Evolutionary conservation across 2,888 invertebrate species (phyloP).

Genomic region (Philopedon plagiatum): DNA sequence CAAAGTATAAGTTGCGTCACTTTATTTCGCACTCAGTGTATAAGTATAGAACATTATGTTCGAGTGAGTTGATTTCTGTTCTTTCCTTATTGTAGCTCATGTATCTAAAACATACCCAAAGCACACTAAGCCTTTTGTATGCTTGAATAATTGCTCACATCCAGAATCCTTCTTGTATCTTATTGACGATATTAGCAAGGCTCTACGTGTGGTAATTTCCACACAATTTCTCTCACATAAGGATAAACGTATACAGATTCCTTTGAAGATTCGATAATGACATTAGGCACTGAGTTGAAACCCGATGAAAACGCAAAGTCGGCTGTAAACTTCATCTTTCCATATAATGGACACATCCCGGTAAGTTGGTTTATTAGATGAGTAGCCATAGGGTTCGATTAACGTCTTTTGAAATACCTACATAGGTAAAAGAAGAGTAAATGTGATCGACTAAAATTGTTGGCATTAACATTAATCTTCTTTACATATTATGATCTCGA

Average conservation of each 20-base stretch:
- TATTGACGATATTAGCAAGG: slow-evolving; percentile 9
- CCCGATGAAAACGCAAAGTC: slow-evolving; percentile 12
- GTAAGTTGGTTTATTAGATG: slow-evolving; percentile 3
- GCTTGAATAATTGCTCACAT: slow-evolving; percentile 23
- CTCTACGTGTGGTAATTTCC: slow-evolving; percentile 10
- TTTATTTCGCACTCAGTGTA: too few species aligned
- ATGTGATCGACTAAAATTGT: too few species aligned
- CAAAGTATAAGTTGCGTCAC: too few species aligned
- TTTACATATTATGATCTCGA: too few species aligned
- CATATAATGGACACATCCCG: slow-evolving; percentile 22
- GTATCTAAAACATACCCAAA: not conserved
- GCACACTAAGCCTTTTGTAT: slow-evolving; percentile 11
- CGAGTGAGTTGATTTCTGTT: not conserved
- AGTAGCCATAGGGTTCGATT: slow-evolving; percentile 1
- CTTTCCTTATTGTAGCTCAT: not conserved
- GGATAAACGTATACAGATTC: slow-evolving; percentile 10
- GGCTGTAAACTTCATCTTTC: slow-evolving; percentile 17
- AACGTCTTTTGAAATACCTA: not conserved
- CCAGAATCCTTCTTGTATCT: slow-evolving; percentile 8
- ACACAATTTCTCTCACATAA: slow-evolving; percentile 27
- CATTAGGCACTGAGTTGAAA: slow-evolving; percentile 5
- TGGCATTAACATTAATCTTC: too few species aligned
- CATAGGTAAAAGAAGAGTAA: too few species aligned
- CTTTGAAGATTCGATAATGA: slow-evolving; percentile 15
- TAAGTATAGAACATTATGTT: too few species aligned